Evolutionary conservation across 2,888 invertebrate genomes (phyloP).

Genomic region (Drosophila meridiana): DNA sequence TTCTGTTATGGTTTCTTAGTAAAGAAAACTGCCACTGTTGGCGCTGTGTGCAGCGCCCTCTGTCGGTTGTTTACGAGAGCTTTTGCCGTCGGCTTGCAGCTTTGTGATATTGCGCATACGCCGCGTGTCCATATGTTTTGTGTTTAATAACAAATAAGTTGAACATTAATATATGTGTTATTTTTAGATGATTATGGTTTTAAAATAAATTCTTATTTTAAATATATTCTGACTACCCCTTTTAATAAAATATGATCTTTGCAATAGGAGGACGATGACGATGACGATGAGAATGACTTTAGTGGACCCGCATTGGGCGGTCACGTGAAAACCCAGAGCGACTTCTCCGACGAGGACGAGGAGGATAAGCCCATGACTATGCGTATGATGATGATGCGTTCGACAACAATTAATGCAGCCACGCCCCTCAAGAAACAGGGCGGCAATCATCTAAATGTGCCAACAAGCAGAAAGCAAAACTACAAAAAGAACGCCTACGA

Average conservation of each 20-base stretch:
- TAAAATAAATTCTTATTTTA: neutral
- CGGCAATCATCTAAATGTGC: constrained; percentile 83
- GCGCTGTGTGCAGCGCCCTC: constrained; percentile 39
- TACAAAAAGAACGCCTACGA: constrained; percentile 87
- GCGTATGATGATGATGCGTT: constrained; percentile 81
- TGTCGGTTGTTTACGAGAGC: constrained; percentile 32
- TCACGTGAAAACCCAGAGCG: constrained; percentile 83
- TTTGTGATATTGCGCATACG: constrained; percentile 38
- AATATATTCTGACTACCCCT: neutral
- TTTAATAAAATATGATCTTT: constrained; percentile 1
- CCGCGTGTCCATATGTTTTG: constrained; percentile 19
- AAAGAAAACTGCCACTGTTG: neutral
- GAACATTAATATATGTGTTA: neutral
- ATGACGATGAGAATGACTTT: constrained; percentile 86
- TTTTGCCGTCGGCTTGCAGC: constrained; percentile 33
- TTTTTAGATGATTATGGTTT: neutral
- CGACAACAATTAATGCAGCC: constrained; percentile 55
- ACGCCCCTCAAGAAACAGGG: constrained; percentile 47
- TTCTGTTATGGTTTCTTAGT: constrained; percentile 21
- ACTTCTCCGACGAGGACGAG: constrained; percentile 84
- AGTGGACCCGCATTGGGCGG: constrained; percentile 85
- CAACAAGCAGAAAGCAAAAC: constrained; percentile 85
- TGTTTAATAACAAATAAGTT: constrained; percentile 17
- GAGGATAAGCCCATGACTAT: constrained; percentile 86
- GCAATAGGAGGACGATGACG: constrained; percentile 71